Evolutionary conservation across 2,888 invertebrate genomes (phyloP).

Genomic region (Eupithecia exiguata): DNA sequence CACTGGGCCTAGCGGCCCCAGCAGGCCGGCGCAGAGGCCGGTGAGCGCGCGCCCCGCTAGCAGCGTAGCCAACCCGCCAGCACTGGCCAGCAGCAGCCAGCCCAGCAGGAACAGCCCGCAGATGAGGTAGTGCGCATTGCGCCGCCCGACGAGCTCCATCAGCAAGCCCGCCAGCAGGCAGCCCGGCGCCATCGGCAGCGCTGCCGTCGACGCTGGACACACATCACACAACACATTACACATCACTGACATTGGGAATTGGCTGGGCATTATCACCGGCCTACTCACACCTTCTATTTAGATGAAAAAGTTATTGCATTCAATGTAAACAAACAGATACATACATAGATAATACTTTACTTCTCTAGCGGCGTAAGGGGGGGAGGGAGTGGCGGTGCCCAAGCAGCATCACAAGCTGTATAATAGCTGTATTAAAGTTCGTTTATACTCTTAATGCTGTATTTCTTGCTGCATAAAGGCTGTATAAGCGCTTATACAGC

Average conservation of each 20-base stretch:
- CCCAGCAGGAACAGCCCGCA: slow-evolving; percentile 84
- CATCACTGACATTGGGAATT: too few relatives aligned
- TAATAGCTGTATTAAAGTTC: too few relatives aligned
- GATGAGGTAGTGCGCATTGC: slow-evolving; percentile 81
- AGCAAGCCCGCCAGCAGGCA: slow-evolving; percentile 84
- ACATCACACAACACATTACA: not conserved
- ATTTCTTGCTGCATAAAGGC: too few relatives aligned
- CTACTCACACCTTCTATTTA: not conserved
- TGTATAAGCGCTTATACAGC: too few relatives aligned
- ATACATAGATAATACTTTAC: too few relatives aligned
- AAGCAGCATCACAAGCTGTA: too few relatives aligned
- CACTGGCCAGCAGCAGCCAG: slow-evolving; percentile 84
- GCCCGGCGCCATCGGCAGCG: slow-evolving; percentile 86
- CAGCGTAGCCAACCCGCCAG: slow-evolving; percentile 74
- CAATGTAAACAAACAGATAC: too few relatives aligned
- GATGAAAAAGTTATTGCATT: slow-evolving; percentile 8
- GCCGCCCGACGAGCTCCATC: slow-evolving; percentile 85
- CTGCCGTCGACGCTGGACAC: slow-evolving; percentile 85
- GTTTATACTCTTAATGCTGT: too few relatives aligned
- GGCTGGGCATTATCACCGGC: not conserved
- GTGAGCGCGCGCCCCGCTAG: slow-evolving; percentile 83
- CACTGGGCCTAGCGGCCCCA: slow-evolving; percentile 82
- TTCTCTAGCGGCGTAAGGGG: too few relatives aligned
- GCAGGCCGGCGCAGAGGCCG: slow-evolving; percentile 83
- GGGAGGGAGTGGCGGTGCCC: too few relatives aligned